Conservation (phyloP, 2,113 vertebrate species). For the Pseudolaguvia tuberculata region DNA sequence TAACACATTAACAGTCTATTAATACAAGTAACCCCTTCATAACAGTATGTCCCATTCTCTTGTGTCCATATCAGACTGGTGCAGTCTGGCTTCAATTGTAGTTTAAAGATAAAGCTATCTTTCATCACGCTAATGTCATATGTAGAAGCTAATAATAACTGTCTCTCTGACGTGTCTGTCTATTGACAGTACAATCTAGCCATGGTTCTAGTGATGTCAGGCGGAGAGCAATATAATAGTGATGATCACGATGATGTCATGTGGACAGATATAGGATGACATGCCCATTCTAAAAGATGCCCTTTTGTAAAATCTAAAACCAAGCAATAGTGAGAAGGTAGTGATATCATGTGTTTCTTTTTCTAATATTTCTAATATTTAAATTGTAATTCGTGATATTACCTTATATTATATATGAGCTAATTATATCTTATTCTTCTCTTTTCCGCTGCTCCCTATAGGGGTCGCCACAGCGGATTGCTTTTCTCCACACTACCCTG, state of each 20-base stretch:
- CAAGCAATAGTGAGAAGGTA: neutral
- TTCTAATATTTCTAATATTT: neutral
- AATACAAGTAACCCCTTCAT: slow-evolving; percentile 23
- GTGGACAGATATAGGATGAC: neutral
- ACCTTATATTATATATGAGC: too few species aligned
- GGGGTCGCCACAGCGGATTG: too few species aligned
- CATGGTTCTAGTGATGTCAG: neutral
- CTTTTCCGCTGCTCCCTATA: too few species aligned
- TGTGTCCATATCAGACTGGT: neutral
- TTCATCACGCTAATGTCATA: neutral
- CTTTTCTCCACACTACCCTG: too few species aligned
- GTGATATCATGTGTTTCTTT: neutral
- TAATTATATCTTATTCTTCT: too few species aligned
- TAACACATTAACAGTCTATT: slow-evolving; percentile 46
- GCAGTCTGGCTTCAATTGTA: neutral
- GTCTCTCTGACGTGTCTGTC: neutral
- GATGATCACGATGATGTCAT: neutral
- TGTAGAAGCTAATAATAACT: neutral
- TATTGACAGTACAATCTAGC: neutral
- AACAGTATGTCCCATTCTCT: slow-evolving; percentile 18
- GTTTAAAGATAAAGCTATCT: neutral
- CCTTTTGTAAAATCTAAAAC: neutral
- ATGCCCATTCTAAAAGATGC: neutral
- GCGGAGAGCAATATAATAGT: neutral
- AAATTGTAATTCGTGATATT: neutral